A percentile compares a stretch with the other conserved stretches of the same genome.
Evolutionary conservation across 2,888 invertebrate species (phyloP).

Genomic region (Drosophila heteroneura): DNA sequence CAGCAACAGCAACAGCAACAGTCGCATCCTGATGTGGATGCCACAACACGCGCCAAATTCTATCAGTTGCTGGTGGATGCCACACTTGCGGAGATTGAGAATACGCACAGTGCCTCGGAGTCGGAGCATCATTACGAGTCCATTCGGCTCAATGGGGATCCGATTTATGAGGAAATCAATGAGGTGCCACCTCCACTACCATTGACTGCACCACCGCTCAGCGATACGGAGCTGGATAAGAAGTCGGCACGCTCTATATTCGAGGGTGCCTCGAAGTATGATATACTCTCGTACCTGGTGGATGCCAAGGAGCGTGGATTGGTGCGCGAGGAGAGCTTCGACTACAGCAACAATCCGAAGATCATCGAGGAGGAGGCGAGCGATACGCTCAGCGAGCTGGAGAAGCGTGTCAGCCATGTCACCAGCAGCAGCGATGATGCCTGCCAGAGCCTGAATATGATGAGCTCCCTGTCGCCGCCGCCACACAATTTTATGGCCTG

Average conservation of each 20-base stretch:
- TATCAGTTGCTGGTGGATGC: conserved; percentile 91
- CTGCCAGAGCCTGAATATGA: conserved; percentile 86
- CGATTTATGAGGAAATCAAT: conserved; percentile 92
- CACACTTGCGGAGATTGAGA: conserved; percentile 89
- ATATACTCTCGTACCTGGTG: conserved; percentile 94
- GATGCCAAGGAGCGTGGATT: conserved; percentile 93
- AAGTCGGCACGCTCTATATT: conserved; percentile 89
- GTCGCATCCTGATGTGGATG: conserved; percentile 86
- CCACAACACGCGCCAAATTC: conserved; percentile 89
- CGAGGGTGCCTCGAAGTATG: conserved; percentile 94
- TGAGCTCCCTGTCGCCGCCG: conserved; percentile 86
- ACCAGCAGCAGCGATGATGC: conserved; percentile 88
- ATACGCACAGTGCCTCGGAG: conserved; percentile 86
- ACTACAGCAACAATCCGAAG: conserved; percentile 87
- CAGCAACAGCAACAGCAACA: conserved; percentile 7
- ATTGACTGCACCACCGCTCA: conserved; percentile 91
- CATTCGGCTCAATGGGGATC: conserved; percentile 88
- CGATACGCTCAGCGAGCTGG: conserved; percentile 87
- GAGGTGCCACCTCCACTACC: conserved; percentile 93
- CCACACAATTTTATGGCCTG: conserved; percentile 71
- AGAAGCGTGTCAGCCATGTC: conserved; percentile 87
- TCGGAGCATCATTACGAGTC: conserved; percentile 90
- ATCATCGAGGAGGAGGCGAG: conserved; percentile 87
- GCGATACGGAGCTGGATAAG: conserved; percentile 90
- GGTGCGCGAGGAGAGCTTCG: conserved; percentile 89